Conservation (phyloP, 2,113 vertebrate genomes). For the Sebastes schlegelii region DNA sequence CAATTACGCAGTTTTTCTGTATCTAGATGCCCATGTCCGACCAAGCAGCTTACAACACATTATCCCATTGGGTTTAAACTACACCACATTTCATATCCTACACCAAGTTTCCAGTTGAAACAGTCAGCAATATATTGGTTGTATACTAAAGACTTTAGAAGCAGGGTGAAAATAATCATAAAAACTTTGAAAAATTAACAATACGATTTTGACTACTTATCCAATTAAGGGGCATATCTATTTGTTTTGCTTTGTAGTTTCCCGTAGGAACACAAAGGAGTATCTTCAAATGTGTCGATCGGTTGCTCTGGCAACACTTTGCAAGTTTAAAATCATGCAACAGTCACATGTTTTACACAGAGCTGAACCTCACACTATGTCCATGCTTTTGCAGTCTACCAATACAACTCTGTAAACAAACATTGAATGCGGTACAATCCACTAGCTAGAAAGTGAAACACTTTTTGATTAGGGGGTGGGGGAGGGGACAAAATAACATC, state of each 20-base stretch:
- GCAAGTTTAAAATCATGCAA: conserved; percentile 79
- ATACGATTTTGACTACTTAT: conserved; percentile 25
- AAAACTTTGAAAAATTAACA: conserved; percentile 37
- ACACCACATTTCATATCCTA: conserved; percentile 66
- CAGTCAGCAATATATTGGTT: conserved; percentile 64
- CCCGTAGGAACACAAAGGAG: conserved; percentile 17
- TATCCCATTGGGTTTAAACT: conserved; percentile 78
- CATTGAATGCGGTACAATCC: conserved; percentile 66
- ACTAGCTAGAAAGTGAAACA: conserved; percentile 65
- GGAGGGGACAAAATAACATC: conserved; percentile 47
- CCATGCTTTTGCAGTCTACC: conserved; percentile 75
- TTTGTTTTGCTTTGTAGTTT: conserved; percentile 24
- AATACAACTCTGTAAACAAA: conserved; percentile 60
- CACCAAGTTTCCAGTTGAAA: conserved; percentile 80
- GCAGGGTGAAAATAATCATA: conserved; percentile 27
- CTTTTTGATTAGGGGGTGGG: conserved; percentile 32
- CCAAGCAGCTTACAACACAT: conserved; percentile 82
- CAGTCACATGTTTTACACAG: conserved; percentile 68
- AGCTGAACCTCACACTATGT: conserved; percentile 67
- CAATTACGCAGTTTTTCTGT: conserved; percentile 87
- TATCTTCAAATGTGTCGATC: conserved; percentile 17
- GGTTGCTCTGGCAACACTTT: conserved; percentile 59
- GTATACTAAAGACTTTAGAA: conserved; percentile 57
- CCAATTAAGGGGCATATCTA: conserved; percentile 28
- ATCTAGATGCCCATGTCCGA: conserved; percentile 78